These are phyloP conservation scores for Cyanistes caeruleus DNA, from an alignment of 2,113 vertebrate species.

Conservation along the genomic window DNA sequence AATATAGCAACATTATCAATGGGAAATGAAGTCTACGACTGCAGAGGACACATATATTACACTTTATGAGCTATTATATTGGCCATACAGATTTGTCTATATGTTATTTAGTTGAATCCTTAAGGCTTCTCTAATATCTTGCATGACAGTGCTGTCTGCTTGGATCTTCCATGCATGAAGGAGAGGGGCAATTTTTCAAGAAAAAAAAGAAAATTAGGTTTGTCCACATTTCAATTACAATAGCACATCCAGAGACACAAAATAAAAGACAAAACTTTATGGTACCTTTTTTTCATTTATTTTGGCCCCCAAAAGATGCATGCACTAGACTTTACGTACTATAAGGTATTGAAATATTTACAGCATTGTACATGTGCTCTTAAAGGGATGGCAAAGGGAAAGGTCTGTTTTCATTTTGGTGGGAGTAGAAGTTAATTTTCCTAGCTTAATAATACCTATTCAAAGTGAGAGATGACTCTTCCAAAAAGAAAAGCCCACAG, in stretches of 20 bases:
- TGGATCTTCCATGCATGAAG: slow-evolving; percentile 75
- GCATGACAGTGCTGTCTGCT: slow-evolving; percentile 64
- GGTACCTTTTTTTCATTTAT: slow-evolving; percentile 79
- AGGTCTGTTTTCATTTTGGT: slow-evolving; percentile 31
- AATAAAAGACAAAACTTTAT: slow-evolving; percentile 83
- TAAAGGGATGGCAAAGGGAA: slow-evolving; percentile 59
- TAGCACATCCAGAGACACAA: slow-evolving; percentile 79
- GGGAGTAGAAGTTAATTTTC: slow-evolving; percentile 44
- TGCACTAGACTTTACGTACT: slow-evolving; percentile 94
- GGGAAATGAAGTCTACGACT: slow-evolving; percentile 60
- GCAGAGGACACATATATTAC: slow-evolving; percentile 62
- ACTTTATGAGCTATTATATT: slow-evolving; percentile 65
- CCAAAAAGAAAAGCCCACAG: slow-evolving; percentile 68
- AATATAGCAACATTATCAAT: slow-evolving; percentile 34
- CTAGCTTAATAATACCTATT: slow-evolving; percentile 60
- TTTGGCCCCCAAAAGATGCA: slow-evolving; percentile 87
- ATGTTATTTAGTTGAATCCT: slow-evolving; percentile 59
- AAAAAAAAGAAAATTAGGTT: slow-evolving; percentile 15
- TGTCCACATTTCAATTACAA: slow-evolving; percentile 71
- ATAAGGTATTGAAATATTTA: slow-evolving; percentile 93
- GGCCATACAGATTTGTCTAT: slow-evolving; percentile 60
- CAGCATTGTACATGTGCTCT: slow-evolving; percentile 83
- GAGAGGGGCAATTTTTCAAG: slow-evolving; percentile 37
- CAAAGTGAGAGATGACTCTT: slow-evolving; percentile 69
- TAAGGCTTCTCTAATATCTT: slow-evolving; percentile 70